Percentiles rank a stretch among this genome's conserved stretches.
Conservation (phyloP, 2,888 invertebrate genomes). For the Tortrix viridana region DNA sequence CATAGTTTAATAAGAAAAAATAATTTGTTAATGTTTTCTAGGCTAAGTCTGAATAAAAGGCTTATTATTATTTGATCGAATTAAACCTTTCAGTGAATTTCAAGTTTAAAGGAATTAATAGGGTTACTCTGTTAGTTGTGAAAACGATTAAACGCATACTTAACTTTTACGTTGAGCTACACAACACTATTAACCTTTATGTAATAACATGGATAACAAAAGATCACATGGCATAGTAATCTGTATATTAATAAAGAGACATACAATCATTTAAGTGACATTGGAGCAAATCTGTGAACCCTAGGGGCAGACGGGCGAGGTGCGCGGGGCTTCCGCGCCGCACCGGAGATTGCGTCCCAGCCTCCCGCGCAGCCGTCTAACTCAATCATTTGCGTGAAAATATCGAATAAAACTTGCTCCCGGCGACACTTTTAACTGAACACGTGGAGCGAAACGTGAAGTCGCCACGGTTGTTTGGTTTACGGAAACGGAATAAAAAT, state of each 20-base stretch:
- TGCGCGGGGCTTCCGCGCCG: constrained; percentile 57
- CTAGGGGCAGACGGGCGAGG: constrained; percentile 38
- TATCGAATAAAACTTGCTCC: constrained; percentile 73
- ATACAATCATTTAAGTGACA: constrained; percentile 3
- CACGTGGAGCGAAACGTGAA: constrained; percentile 54
- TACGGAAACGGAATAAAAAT: constrained; percentile 50
- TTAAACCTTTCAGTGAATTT: too few species aligned
- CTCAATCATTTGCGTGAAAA: constrained; percentile 79
- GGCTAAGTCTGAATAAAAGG: too few species aligned
- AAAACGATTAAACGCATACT: too few species aligned
- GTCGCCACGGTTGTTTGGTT: constrained; percentile 51
- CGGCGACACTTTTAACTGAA: constrained; percentile 64
- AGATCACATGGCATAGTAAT: neutral
- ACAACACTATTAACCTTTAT: too few species aligned
- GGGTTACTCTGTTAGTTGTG: too few species aligned
- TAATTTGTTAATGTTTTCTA: too few species aligned
- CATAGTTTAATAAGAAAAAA: too few species aligned
- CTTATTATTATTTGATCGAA: too few species aligned
- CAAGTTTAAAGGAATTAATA: too few species aligned
- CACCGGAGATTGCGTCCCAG: constrained; percentile 79
- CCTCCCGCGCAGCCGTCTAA: constrained; percentile 77
- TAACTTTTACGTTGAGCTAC: too few species aligned
- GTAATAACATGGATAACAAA: neutral
- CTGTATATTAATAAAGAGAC: neutral
- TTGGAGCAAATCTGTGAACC: constrained; percentile 26